Percentiles rank a stretch among this genome's conserved stretches.
phyloP scores from a whole-genome alignment of 2,797 vertebrate species.

The Labroides dimidiatus region DNA sequence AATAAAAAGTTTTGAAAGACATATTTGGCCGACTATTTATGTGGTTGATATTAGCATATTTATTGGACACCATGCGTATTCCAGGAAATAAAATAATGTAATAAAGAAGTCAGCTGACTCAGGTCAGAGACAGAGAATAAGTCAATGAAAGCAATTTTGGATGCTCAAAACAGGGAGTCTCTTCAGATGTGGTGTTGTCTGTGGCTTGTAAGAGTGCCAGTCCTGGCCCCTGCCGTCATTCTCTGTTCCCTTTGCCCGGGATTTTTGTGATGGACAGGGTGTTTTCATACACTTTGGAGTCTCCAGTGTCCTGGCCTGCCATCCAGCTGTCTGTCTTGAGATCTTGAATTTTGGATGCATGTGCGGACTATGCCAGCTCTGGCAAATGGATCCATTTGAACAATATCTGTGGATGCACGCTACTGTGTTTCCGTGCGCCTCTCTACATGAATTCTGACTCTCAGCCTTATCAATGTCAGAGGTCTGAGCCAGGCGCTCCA shows the following conservation, averaged over 20 bases:
- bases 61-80: slow-evolving; percentile 25
- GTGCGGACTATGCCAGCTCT: slow-evolving; percentile 53
- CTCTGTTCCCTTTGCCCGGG: slow-evolving; percentile 41
- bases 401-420: not conserved
- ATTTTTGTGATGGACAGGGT: slow-evolving; percentile 62
- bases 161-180: slow-evolving; percentile 48
- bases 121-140: slow-evolving; percentile 32
- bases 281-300: slow-evolving; percentile 52
- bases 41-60: slow-evolving; percentile 12
- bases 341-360: slow-evolving; percentile 42
- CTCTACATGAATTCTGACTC: slow-evolving; percentile 69
- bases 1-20: slow-evolving; percentile 6
- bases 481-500: slow-evolving; percentile 76
- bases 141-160: slow-evolving; percentile 54
- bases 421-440: slow-evolving; percentile 31
- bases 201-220: slow-evolving; percentile 52
- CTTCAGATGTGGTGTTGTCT: slow-evolving; percentile 58
- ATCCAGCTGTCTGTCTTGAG: slow-evolving; percentile 52
- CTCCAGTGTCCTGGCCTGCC: slow-evolving; percentile 70
- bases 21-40: slow-evolving; percentile 21
- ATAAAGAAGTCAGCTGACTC: slow-evolving; percentile 33
- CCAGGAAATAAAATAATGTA: slow-evolving; percentile 42
- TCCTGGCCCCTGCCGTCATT: slow-evolving; percentile 48
- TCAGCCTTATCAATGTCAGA: slow-evolving; percentile 78
- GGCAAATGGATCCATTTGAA: slow-evolving; percentile 33